Evolutionary conservation across 1,140 invertebrate genomes (phyloP).

Genomic region (Drosophila equinoxialis): DNA sequence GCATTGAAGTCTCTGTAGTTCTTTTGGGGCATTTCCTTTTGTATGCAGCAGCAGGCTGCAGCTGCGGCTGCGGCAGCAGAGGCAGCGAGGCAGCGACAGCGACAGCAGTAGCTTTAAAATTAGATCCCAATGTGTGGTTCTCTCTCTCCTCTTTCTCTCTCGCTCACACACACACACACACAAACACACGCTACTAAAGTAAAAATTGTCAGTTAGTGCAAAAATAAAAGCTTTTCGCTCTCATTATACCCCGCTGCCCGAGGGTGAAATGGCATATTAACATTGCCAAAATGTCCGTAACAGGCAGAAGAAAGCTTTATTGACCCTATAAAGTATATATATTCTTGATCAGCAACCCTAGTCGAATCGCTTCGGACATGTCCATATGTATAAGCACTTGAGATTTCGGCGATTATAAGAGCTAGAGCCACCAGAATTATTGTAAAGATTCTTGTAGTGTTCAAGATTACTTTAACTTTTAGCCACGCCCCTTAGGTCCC

Average conservation of each 20-base stretch:
- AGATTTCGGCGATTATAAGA: too few relatives aligned
- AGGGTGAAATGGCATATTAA: too few relatives aligned
- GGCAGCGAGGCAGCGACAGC: background rate
- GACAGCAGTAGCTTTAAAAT: constrained; percentile 61
- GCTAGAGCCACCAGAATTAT: too few relatives aligned
- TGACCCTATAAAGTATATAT: too few relatives aligned
- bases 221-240: constrained; percentile 55
- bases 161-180: background rate
- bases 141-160: constrained; percentile 6
- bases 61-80: background rate
- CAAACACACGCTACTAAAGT: constrained; percentile 12
- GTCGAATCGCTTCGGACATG: too few relatives aligned
- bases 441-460: too few relatives aligned
- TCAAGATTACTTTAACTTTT: too few relatives aligned
- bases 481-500: too few relatives aligned
- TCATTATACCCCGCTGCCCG: background rate
- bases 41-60: constrained; percentile 1
- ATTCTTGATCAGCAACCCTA: too few relatives aligned
- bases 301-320: too few relatives aligned
- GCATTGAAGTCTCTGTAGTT: constrained; percentile 63
- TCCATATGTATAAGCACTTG: too few relatives aligned
- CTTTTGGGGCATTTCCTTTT: constrained; percentile 59
- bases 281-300: too few relatives aligned
- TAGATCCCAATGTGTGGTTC: constrained; percentile 59
- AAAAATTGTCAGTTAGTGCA: constrained; percentile 20